Percentiles rank a stretch among this genome's conserved stretches.
phyloP scores from a whole-genome alignment of 2,113 vertebrate species.

The Pterocles orientalis region DNA sequence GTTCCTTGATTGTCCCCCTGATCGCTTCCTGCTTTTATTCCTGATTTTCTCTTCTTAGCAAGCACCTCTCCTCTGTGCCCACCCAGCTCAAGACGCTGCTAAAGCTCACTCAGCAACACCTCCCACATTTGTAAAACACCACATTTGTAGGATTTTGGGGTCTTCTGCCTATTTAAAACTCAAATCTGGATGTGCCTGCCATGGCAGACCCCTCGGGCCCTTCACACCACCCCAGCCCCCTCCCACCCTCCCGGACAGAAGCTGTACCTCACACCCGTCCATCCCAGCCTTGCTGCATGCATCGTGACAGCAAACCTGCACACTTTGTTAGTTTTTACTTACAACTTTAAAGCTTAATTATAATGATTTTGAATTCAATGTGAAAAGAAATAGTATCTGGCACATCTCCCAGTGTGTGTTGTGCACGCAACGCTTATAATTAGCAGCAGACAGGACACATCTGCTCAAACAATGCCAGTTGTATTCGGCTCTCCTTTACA shows the following conservation, averaged over 20 bases:
- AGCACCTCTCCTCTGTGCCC: not conserved
- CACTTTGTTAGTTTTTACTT: not conserved
- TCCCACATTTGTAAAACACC: not conserved
- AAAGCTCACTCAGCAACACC: not conserved
- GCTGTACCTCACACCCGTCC: not conserved
- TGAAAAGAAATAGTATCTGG: conserved; percentile 45
- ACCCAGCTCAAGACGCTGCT: not conserved
- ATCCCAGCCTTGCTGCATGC: accelerated
- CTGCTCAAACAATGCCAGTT: not conserved
- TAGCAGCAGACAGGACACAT: conserved; percentile 51
- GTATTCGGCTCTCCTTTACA: not conserved
- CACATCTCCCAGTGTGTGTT: conserved; percentile 28
- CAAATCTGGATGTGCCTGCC: not conserved
- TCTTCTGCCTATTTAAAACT: not conserved
- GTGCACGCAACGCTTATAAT: not conserved
- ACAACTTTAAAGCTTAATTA: conserved; percentile 56
- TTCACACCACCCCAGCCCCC: not conserved
- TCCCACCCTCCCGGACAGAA: not conserved
- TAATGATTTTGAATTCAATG: conserved; percentile 9
- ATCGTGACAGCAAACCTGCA: not conserved
- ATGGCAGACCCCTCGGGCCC: not conserved
- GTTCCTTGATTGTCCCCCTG: not conserved
- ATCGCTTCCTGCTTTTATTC: not conserved
- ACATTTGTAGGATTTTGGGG: not conserved
- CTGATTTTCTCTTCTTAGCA: not conserved